Conservation (phyloP, 2,797 vertebrate genomes). For the Urophycis tenuis region DNA sequence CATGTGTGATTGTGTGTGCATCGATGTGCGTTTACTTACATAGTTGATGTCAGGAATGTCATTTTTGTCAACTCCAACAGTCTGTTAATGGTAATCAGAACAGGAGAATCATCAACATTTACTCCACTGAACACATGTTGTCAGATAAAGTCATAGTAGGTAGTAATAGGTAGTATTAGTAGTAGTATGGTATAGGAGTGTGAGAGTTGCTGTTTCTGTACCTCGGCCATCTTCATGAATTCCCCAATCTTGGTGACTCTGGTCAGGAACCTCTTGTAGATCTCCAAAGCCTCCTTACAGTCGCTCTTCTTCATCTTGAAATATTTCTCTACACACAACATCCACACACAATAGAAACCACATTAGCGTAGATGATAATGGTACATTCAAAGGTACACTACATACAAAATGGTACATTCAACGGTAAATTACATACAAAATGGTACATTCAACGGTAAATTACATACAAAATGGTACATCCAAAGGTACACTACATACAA, state of each 20-base stretch:
- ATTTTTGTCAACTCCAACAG: slow-evolving; percentile 98
- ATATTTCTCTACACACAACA: slow-evolving; percentile 85
- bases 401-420: too few species aligned
- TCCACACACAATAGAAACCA: slow-evolving; percentile 1
- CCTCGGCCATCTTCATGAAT: slow-evolving; percentile 98
- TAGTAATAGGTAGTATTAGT: too few species aligned
- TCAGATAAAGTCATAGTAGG: background rate
- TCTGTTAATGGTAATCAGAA: slow-evolving; percentile 70
- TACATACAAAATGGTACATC: too few species aligned
- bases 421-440: too few species aligned
- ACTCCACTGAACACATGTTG: background rate
- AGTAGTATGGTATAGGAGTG: too few species aligned
- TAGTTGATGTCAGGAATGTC: slow-evolving; percentile 99
- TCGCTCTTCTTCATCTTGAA: slow-evolving; percentile 99
- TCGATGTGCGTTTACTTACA: slow-evolving; percentile 70
- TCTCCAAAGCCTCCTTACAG: slow-evolving; percentile 97
- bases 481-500: too few species aligned
- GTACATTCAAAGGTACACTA: too few species aligned
- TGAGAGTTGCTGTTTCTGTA: slow-evolving; percentile 53
- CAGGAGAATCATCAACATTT: slow-evolving; percentile 20
- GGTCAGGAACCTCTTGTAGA: slow-evolving; percentile 97
- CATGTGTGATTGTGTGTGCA: background rate
- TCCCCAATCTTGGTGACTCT: slow-evolving; percentile 97
- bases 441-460: too few species aligned
- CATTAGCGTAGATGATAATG: background rate